Evolutionary conservation across 2,113 vertebrate species (phyloP).

Genomic region (Dicerorhinus sumatrensis): DNA sequence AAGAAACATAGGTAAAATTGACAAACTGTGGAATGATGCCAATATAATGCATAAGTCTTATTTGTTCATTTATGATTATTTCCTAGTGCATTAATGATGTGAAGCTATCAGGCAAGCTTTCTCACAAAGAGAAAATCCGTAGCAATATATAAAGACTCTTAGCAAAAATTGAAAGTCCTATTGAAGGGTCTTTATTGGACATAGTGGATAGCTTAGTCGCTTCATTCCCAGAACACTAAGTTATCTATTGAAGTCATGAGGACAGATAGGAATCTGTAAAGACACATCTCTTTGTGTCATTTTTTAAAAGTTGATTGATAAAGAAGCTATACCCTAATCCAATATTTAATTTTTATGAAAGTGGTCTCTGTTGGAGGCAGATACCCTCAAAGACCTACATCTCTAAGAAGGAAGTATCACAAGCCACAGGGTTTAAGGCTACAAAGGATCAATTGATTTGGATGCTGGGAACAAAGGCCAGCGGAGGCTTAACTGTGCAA

Average conservation of each 20-base stretch:
- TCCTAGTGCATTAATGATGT: conserved; percentile 11
- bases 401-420: not conserved
- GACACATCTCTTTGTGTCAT: not conserved
- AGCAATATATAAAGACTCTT: not conserved
- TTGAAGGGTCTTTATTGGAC: not conserved
- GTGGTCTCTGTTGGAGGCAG: not conserved
- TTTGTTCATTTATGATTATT: not conserved
- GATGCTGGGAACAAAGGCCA: not conserved
- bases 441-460: not conserved
- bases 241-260: not conserved
- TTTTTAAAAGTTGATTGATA: not conserved
- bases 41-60: not conserved
- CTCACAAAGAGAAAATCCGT: not conserved
- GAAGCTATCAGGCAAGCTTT: not conserved
- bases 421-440: not conserved
- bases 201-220: not conserved
- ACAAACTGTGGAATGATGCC: not conserved
- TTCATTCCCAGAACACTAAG: not conserved
- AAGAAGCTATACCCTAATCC: not conserved
- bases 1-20: not conserved
- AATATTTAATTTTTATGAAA: conserved; percentile 40
- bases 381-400: not conserved
- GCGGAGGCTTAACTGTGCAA: not conserved
- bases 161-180: not conserved
- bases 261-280: not conserved